Percentiles rank a stretch among this genome's conserved stretches.
Conservation (phyloP, 1,140 invertebrate genomes). For the Diuraphis noxia region DNA sequence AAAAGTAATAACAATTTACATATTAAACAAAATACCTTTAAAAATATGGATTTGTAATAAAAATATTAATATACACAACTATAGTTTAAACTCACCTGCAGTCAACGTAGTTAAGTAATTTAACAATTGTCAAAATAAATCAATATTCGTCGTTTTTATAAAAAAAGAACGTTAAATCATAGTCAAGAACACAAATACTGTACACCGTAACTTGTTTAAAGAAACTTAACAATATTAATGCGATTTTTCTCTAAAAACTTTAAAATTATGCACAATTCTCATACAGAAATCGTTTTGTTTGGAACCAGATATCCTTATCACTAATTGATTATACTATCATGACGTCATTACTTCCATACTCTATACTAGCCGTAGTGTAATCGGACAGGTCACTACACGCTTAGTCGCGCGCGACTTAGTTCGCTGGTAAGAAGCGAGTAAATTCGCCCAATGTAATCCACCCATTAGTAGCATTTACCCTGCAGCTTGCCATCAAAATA, state of each 20-base stretch:
- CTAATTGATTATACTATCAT: too few species aligned
- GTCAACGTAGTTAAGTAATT: not conserved
- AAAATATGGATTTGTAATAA: too few species aligned
- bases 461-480: too few species aligned
- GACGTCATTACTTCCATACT: too few species aligned
- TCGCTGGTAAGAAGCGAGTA: not conserved
- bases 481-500: too few species aligned
- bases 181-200: not conserved
- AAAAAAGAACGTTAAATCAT: not conserved
- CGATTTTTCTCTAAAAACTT: not conserved
- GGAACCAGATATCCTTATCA: not conserved
- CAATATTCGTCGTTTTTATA: too few species aligned
- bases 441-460: slow-evolving; percentile 10
- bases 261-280: not conserved
- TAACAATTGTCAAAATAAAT: not conserved
- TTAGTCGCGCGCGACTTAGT: not conserved
- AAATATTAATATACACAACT: too few species aligned
- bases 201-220: not conserved
- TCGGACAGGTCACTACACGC: slow-evolving; percentile 7
- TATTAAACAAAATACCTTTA: too few species aligned
- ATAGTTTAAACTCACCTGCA: too few species aligned
- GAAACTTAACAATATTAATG: not conserved
- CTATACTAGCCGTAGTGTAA: not conserved
- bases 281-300: not conserved
- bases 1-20: too few species aligned